phyloP scores from a whole-genome alignment of 2,113 vertebrate species.

The Mesocricetus auratus region DNA sequence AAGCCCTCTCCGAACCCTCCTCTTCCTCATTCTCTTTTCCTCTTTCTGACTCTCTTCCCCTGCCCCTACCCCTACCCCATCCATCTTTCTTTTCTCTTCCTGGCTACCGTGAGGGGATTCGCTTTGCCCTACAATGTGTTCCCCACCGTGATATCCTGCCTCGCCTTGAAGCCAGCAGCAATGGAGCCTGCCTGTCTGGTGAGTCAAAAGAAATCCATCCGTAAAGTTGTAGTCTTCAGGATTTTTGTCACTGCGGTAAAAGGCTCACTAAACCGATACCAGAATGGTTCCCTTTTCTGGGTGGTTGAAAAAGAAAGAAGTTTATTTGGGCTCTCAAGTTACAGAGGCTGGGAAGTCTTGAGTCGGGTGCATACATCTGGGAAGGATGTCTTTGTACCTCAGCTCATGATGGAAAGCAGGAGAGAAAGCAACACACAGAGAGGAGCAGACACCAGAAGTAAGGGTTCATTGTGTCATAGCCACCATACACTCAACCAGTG shows the following conservation, averaged over 20 bases:
- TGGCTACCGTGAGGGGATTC: not conserved
- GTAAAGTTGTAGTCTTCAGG: not conserved
- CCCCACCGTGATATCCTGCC: not conserved
- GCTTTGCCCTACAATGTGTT: not conserved
- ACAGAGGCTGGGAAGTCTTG: not conserved
- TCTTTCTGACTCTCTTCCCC: not conserved
- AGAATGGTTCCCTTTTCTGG: not conserved
- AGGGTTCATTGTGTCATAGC: not conserved
- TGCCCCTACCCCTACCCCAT: rapidly evolving
- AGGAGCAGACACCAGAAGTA: not conserved
- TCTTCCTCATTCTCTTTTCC: not conserved
- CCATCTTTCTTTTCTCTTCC: no score
- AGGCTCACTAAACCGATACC: not conserved
- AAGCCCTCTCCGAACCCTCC: not conserved
- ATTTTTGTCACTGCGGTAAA: not conserved
- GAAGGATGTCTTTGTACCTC: not conserved
- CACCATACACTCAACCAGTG: not conserved
- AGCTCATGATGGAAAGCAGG: not conserved
- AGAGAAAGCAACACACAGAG: not conserved
- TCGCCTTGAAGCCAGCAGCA: not conserved
- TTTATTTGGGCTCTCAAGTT: not conserved
- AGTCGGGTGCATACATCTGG: not conserved
- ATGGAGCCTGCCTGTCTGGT: not conserved
- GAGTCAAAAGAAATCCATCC: not conserved
- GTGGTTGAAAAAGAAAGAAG: not conserved